Conservation (phyloP, 2,797 vertebrate species). For the Pelobates cultripes region DNA sequence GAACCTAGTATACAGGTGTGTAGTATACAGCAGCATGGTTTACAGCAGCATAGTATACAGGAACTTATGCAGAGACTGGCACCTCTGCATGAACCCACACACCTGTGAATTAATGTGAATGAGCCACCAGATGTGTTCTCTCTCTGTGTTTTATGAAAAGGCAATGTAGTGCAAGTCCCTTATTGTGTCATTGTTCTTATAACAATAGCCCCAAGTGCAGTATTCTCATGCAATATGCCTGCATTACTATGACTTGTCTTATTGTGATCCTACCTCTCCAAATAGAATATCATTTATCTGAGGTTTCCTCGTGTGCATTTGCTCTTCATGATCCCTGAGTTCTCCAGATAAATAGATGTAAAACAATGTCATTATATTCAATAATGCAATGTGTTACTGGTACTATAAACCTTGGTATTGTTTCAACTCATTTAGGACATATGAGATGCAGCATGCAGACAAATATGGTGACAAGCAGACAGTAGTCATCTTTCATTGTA, state of each 20-base stretch:
- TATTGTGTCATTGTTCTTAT: not conserved
- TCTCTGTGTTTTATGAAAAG: not conserved
- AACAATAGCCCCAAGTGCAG: not conserved
- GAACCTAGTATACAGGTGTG: too few relatives aligned
- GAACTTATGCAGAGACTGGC: not conserved
- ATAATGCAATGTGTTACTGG: too few relatives aligned
- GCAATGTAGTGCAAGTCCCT: not conserved
- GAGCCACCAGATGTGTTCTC: not conserved
- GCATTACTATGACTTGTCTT: not conserved
- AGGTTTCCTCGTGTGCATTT: not conserved
- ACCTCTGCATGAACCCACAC: not conserved
- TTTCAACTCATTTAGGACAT: too few relatives aligned
- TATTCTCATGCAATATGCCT: not conserved
- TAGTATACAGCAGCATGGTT: too few relatives aligned
- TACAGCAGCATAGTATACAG: too few relatives aligned
- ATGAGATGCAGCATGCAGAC: too few relatives aligned
- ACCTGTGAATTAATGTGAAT: conserved; percentile 2
- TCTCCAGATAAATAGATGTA: not conserved
- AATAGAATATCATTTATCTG: not conserved
- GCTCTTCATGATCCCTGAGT: not conserved
- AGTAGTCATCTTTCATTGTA: too few relatives aligned
- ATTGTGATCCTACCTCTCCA: not conserved
- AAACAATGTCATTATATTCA: too few relatives aligned
- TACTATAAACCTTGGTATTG: too few relatives aligned
- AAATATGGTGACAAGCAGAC: too few relatives aligned